Evolutionary conservation across 2,888 invertebrate species (phyloP), one percentile per base, ranked within the genome.

Genomic region (Lochmaea crataegi): DNA sequence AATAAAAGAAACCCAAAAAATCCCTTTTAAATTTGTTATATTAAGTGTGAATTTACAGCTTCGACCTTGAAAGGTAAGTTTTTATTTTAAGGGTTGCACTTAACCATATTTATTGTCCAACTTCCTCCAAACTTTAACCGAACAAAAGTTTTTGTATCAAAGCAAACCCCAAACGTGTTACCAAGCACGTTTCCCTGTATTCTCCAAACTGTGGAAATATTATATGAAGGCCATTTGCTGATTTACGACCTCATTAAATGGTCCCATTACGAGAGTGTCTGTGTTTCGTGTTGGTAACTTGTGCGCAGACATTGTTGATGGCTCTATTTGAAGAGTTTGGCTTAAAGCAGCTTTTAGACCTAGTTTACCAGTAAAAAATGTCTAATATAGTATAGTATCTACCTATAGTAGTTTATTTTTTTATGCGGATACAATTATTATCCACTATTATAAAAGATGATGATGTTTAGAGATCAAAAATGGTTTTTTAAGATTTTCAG

Each of bases 191-290:
- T 58, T 58, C 26, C 58, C 58, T 12, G 32, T 18, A 57, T 57
- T 57, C 7, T 57, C 10, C 56, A 16, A 14, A 58, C 22, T 5
- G 9, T 63, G 32, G 38, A 60, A 68, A 60, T 68, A 61, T 51
- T 38, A 68, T 61, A 60, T 61, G 48, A 26, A 32, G 51, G 48
- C 45, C 60, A 58, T 68, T 68, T 61, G 16, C 14, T 61, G 68
- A 68, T 60, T 38, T 68, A 68, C 42, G 16, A 16, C 16, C 32
- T 68, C 60, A 68, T 68, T 68, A 68, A 68, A 60, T 51, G 18
- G 68, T 60, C 60, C 48, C 60, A 60, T 68, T 68, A 60, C 26
- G 18, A 11, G 12, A 16, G 61, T 63, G 61, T 41, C 61, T 63
- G 10, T 16, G 42, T 42, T 63, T 63, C 12, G 38, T 58, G 58